phyloP scores from a whole-genome alignment of 2,113 vertebrate genomes.

The Antechinus flavipes region DNA sequence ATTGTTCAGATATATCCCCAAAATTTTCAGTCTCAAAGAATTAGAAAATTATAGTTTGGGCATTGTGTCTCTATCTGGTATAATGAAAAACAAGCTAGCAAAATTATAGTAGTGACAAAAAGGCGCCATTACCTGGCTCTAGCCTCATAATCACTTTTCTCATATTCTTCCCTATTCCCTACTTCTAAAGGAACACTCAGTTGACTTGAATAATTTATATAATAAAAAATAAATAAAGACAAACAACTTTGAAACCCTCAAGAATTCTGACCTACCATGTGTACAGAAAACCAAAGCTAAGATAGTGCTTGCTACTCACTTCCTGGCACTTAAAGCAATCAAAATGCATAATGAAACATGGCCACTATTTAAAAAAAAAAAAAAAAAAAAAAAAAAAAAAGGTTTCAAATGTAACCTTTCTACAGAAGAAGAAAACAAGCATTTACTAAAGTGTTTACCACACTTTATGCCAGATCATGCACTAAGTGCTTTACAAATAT shows the following conservation, averaged over 20 bases:
- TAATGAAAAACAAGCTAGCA: neutral
- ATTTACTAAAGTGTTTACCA: neutral
- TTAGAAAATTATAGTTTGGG: neutral
- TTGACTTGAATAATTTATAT: neutral
- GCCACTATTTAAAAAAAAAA: neutral
- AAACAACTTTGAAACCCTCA: neutral
- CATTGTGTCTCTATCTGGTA: neutral
- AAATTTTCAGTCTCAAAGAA: neutral
- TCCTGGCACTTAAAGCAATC: neutral
- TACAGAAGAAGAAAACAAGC: neutral
- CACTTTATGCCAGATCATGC: neutral
- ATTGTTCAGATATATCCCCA: neutral
- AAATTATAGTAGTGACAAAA: neutral
- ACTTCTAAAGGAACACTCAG: neutral
- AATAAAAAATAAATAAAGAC: neutral
- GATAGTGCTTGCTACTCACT: neutral
- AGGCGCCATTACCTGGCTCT: neutral
- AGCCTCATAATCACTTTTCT: neutral
- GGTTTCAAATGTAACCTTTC: neutral
- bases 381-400: neutral
- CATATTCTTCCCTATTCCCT: neutral
- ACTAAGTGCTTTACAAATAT: neutral
- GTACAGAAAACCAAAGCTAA: neutral
- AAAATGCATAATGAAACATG: neutral
- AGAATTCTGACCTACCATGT: neutral